Evolutionary conservation across 2,888 invertebrate species (phyloP), one percentile per base, ranked within the genome.

Genomic region (Nemapogon koenigi): DNA sequence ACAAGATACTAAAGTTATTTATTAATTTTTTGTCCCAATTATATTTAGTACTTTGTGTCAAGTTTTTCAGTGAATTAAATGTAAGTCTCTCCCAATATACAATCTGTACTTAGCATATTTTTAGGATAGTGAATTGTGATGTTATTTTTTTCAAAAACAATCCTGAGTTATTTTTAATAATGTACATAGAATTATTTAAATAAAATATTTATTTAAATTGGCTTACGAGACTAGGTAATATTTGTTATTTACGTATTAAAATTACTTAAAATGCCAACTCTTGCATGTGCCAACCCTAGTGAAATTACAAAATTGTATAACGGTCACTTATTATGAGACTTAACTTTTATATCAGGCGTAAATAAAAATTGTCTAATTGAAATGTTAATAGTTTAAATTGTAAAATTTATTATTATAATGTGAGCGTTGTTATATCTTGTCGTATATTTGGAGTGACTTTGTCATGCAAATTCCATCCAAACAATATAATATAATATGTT

Each of bases 401-500:
- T n/a, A n/a, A n/a, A n/a, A n/a, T n/a, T n/a, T n/a, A n/a, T n/a
- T n/a, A n/a, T n/a, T n/a, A n/a, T n/a, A n/a, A n/a, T n/a, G n/a
- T n/a, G n/a, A n/a, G n/a, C n/a, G n/a, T n/a, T n/a, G n/a, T n/a
- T n/a, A n/a, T n/a, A n/a, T n/a, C n/a, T n/a, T n/a, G n/a, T n/a
- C n/a, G n/a, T n/a, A n/a, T n/a, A n/a, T 65, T 68, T 64, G 62
- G 62, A 53, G 59, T 60, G 63, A 70, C 62, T 67, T 67, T 68
- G 65, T 73, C 60, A 59, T 64, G 64, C 63, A 67, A 70, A 73
- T 68, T 76, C 76, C 78, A 76, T 75, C 78, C 78, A 76, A 71
- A 13, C 16, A 14, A 33, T 33, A 33, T 31, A 33, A 19, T 19
- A 18, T 33, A 33, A 33, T 19, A 19, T 33, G n/a, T 31, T 33